Conservation (phyloP, 2,888 invertebrate species). For the Melipona beecheii region DNA sequence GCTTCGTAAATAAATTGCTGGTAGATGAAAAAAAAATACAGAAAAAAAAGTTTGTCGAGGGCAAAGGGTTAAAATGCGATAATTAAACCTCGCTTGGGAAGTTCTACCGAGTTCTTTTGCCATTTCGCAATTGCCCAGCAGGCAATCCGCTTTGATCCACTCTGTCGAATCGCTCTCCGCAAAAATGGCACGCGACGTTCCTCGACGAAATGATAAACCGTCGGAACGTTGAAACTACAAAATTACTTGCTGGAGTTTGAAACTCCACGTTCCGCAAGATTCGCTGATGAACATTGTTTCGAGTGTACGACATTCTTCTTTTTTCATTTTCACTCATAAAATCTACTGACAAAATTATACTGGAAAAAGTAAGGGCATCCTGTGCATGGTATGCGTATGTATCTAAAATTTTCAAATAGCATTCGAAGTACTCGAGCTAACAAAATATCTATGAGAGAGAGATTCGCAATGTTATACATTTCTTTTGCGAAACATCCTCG, state of each 20-base stretch:
- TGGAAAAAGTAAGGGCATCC: no score
- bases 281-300: neutral
- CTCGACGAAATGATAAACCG: neutral
- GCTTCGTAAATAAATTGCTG: no score
- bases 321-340: no score
- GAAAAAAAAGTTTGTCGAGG: no score
- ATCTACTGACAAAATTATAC: no score
- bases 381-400: no score
- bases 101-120: no score
- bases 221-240: neutral
- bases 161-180: neutral
- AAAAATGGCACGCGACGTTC: neutral
- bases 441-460: neutral
- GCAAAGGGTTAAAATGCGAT: no score
- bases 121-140: no score
- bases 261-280: neutral
- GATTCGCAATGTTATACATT: neutral
- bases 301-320: no score
- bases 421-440: neutral
- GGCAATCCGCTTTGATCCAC: constrained; percentile 16
- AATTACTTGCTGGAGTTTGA: neutral
- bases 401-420: neutral
- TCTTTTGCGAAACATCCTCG: neutral
- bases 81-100: no score
- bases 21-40: no score